A percentile compares a stretch with the other conserved stretches of the same genome.
phyloP scores from a whole-genome alignment of 2,888 invertebrate genomes.

The Panopea generosa region DNA sequence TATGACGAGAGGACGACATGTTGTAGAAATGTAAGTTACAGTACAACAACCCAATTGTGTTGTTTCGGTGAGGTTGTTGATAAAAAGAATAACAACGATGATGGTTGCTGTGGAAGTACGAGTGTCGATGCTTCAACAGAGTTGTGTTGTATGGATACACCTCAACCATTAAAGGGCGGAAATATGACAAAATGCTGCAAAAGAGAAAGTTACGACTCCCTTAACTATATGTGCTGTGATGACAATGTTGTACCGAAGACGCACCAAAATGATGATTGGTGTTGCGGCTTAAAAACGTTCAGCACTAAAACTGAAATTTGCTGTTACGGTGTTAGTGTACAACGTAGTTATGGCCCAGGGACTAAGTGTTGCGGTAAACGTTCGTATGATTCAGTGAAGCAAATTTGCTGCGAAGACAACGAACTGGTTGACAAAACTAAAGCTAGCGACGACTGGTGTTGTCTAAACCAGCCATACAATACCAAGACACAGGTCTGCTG shows the following conservation, averaged over 20 bases:
- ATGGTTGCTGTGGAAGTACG: conserved; percentile 45
- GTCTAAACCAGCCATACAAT: conserved; percentile 41
- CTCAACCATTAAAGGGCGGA: conserved; percentile 44
- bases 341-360: conserved; percentile 42
- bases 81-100: conserved; percentile 38
- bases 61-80: conserved; percentile 28
- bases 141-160: conserved; percentile 41
- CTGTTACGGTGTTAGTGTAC: conserved; percentile 48
- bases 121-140: conserved; percentile 44
- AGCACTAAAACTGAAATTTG: conserved; percentile 39
- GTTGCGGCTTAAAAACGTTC: conserved; percentile 43
- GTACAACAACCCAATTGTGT: too few species aligned
- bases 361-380: conserved; percentile 46
- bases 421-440: conserved; percentile 28
- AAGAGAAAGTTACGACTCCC: conserved; percentile 38
- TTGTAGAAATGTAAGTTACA: conserved; percentile 22
- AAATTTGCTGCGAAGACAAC: conserved; percentile 47
- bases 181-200: conserved; percentile 44
- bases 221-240: conserved; percentile 52
- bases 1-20: conserved; percentile 10
- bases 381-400: conserved; percentile 40
- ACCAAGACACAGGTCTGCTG: conserved; percentile 50
- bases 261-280: conserved; percentile 52
- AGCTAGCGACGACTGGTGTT: conserved; percentile 48
- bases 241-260: conserved; percentile 50